Base-by-base conservation (phyloP, 2,797 vertebrate genomes). In the Rhinophrynus dorsalis region DNA sequence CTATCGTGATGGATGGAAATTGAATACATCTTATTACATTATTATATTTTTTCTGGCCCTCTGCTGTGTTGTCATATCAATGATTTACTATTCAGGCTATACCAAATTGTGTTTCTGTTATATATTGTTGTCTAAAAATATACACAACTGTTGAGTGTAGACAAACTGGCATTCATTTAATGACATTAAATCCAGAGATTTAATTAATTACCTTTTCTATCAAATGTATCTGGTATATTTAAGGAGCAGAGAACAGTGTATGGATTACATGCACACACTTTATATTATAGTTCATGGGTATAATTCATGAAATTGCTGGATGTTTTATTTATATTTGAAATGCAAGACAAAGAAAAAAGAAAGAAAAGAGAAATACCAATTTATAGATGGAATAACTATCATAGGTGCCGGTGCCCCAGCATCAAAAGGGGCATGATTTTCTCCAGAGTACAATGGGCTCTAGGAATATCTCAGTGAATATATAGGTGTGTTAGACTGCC, bases 51-150 rank as follows among this genome's bases (percentile, higher is more conserved):
- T 13, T 55, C 7, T 5, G 6, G 37, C 7, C n/a, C 48, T 27
- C 8, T 8, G 5, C 27, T 20, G 27, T 20, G 17, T 32, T 54
- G 51, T 38, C 37, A 38, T 13, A 15, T 5, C 9, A 38, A n/a
- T 54, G 51, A 51, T 51, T 51, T 29, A 21, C 23, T 27, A 15
- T 51, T n/a, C 6, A 27, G 6, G n/a, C 29, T 29, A 29, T 27
- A 13, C 13, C 13, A 51, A 51, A 27, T 29, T 51, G 48, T 17
- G 9, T 51, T 27, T 27, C 6, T 15, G 6, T 51, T 51, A 51
- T 51, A 51, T 15, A 51, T 15, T n/a, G 23, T 27, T 27, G 26
- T 27, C 48, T 51, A 51, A 29, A 51, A 51, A 51, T 29, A 51
- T n/a, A 29, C 26, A 15, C 3, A 29, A 11, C 48, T 51, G 48